Percentiles rank a stretch among this genome's conserved stretches.
Conservation (phyloP, 1,140 invertebrate species). For the Stegodyphus mimosarum region DNA sequence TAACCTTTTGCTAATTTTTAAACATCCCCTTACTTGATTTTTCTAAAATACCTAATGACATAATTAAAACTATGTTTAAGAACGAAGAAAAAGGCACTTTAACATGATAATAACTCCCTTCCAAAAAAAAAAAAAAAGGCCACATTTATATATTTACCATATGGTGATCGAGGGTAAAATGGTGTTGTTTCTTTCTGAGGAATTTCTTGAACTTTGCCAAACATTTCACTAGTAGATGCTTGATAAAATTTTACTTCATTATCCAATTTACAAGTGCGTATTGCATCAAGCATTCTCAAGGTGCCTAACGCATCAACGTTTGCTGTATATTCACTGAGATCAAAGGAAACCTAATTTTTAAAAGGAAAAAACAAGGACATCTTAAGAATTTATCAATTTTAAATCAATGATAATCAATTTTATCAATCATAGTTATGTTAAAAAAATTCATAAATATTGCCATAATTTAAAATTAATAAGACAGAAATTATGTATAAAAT, state of each 20-base stretch:
- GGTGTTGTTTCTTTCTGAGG: slow-evolving; percentile 98
- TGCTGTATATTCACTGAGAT: slow-evolving; percentile 98
- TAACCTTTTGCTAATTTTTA: no score
- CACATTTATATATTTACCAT: slow-evolving; percentile 76
- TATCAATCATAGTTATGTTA: no score
- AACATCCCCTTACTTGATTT: no score
- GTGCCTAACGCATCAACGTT: slow-evolving; percentile 99
- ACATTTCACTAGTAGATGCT: slow-evolving; percentile 98
- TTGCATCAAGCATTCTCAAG: slow-evolving; percentile 92
- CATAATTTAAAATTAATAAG: no score
- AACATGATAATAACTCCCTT: no score
- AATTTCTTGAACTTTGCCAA: slow-evolving; percentile 95
- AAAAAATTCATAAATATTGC: no score
- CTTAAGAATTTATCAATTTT: background rate
- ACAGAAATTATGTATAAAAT: no score
- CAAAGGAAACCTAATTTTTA: slow-evolving; percentile 83
- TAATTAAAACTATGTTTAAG: no score
- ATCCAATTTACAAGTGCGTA: slow-evolving; percentile 89
- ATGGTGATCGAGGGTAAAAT: slow-evolving; percentile 99
- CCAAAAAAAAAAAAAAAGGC: no score
- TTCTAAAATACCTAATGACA: no score
- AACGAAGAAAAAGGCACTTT: no score
- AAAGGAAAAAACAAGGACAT: background rate
- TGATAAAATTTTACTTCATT: slow-evolving; percentile 94
- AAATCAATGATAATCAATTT: background rate